Evolutionary conservation across 2,888 invertebrate genomes (phyloP), one percentile per base, ranked within the genome.

Genomic region (Morpho deidamia): DNA sequence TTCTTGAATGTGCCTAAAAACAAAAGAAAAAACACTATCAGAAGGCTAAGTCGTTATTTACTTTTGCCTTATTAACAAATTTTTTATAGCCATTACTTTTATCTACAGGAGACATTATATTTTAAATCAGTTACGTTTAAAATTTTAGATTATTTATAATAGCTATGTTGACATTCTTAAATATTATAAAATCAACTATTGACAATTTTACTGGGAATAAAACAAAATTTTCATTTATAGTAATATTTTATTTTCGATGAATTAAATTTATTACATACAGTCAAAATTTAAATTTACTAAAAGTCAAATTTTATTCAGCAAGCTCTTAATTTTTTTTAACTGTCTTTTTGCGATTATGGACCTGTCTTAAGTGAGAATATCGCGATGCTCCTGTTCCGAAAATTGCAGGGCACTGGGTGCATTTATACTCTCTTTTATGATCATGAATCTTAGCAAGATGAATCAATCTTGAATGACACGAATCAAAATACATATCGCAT

Each of bases 1-100:
- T 69, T 74, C 68, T 61, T 64, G 67, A 70, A 71, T 68, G 66
- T 61, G 63, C 83, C 86, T 86, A 86, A 75, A 83, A 83, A 78
- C 76, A 83, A 82, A 82, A 80, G 70, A 79, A 75, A 81, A 79
- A 68, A 69, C 59, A 70, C 70, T 70, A 66, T 76, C 69, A 70
- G 68, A 68, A 23, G 23, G 23, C 23, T 23, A 23, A 5, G 23
- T 23, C 23, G 23, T 23, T 3, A 23, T 23, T 23, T 5, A 23
- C 3, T 3, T 23, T 23, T 23, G 23, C 23, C 2, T 23, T 23
- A 23, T 5, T 23, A 3, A 3, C 23, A 23, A 23, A 23, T 23
- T 5, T 23, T 23, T 23, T 2, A 23, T 5, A 1, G 23, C 1
- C 2, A 23, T 23, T 5, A 23, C 23, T 23, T 23, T 23, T 23